Evolutionary conservation across 2,888 invertebrate genomes (phyloP), one percentile per base, ranked within the genome.

Genomic region (Rotaria macrura): DNA sequence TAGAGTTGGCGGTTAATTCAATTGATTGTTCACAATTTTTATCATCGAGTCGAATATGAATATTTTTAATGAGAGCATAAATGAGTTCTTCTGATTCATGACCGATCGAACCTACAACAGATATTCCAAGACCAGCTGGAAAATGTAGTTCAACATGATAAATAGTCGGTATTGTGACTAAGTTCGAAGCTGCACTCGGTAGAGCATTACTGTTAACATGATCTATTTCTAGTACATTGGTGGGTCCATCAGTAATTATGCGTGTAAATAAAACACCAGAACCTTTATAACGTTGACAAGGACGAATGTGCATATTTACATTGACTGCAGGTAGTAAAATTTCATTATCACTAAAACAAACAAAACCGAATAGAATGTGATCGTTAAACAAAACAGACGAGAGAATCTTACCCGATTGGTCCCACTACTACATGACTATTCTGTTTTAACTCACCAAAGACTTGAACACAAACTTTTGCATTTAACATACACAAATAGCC

Each of bases 161-260:
- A 47, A 84, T 52, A 20, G 38, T 54, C 25, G 74, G 47, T 10
- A 55, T 43, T 49, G 55, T 72, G 54, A 9, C 17, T 40, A 84
- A 23, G 5, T 12, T 1, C 40, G 9, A 3, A 17, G 79, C 40
- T 23, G 14, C n/a, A 25, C n/a, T 74, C 14, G 79, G 43, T 84
- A 54, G 47, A 34, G 84, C 43, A 29, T 23, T 49, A 12, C 29
- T 6, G n/a, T 57, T 29, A 74, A 88, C 93, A 90, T 97, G 97
- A 88, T 93, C 93, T 84, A 97, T 93, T 90, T 94, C 94, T 84
- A 97, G 92, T 20, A 96, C 95, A 87, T 95, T 92, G 34, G 97
- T 97, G 65, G 98, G 98, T 0, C 98, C 98, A 91, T 96, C 96
- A 89, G 95, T 95, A 87, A 93, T 92, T 83, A 96, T 94, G 88